A percentile compares a stretch with the other conserved stretches of the same genome.
Conservation (phyloP, 2,888 invertebrate species). For the Scaeva pyrastri region DNA sequence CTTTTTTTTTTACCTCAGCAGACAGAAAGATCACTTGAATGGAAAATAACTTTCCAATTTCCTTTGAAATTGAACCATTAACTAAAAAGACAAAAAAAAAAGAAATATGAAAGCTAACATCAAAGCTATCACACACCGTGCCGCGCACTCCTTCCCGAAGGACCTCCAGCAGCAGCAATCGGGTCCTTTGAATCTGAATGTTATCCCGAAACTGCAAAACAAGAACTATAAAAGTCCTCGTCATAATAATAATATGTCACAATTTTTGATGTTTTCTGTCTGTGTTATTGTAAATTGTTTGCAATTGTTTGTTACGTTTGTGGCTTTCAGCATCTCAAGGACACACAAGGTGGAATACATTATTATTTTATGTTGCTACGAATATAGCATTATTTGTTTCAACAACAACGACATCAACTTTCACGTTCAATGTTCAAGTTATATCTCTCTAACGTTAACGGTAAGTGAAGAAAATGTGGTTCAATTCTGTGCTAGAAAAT, state of each 20-base stretch:
- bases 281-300: conserved; percentile 51
- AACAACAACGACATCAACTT: conserved; percentile 9
- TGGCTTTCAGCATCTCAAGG: conserved; percentile 30
- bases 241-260: conserved; percentile 48
- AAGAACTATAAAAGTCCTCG: conserved; percentile 44
- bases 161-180: too few species aligned
- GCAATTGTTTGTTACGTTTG: conserved; percentile 44
- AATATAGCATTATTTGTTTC: conserved; percentile 1
- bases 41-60: conserved; percentile 68
- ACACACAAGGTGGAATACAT: conserved; percentile 25
- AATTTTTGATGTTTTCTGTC: conserved; percentile 46
- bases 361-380: conserved; percentile 4
- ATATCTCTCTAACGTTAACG: conserved; percentile 2
- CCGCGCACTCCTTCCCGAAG: too few species aligned
- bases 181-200: conserved; percentile 42
- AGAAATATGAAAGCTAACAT: neutral
- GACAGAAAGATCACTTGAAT: conserved; percentile 55
- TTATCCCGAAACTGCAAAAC: conserved; percentile 54
- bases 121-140: too few species aligned
- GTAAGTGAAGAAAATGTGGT: conserved; percentile 42
- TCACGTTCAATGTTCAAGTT: too few species aligned
- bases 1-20: neutral
- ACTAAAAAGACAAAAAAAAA: neutral
- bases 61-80: conserved; percentile 36
- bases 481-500: conserved; percentile 56